Evolutionary conservation across 2,113 vertebrate species (phyloP).

Genomic region (Eulemur rufifrons): DNA sequence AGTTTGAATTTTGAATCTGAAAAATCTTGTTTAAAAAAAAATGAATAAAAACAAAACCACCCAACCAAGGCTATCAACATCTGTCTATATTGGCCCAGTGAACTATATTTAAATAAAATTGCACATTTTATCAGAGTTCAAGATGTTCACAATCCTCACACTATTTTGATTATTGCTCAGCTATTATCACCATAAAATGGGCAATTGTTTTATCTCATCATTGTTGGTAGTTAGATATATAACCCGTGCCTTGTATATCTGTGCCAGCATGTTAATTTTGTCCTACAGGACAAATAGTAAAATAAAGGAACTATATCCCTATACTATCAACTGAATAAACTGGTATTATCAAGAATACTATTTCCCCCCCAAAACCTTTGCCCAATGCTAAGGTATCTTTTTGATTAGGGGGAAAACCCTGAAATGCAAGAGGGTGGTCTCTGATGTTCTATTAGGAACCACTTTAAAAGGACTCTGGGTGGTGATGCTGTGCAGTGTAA

Average conservation of each 20-base stretch:
- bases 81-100: neutral
- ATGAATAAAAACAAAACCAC: conserved; percentile 35
- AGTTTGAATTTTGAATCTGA: conserved; percentile 75
- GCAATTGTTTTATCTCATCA: neutral
- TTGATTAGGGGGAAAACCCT: no score
- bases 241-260: neutral
- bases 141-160: neutral
- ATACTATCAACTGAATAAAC: neutral
- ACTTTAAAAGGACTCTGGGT: conserved; percentile 51
- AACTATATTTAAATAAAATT: neutral
- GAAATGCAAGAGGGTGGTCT: neutral
- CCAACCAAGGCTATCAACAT: conserved; percentile 54
- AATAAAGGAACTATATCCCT: neutral
- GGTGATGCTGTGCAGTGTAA: neutral
- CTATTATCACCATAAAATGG: neutral
- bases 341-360: neutral
- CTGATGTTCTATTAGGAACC: neutral
- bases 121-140: conserved; percentile 3
- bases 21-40: conserved; percentile 74
- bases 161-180: conserved; percentile 15
- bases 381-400: neutral
- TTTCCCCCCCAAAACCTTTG: neutral
- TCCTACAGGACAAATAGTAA: neutral
- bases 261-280: neutral
- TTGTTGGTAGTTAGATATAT: neutral